phyloP scores from a whole-genome alignment of 2,888 invertebrate species.

The Galerucella pusilla region DNA sequence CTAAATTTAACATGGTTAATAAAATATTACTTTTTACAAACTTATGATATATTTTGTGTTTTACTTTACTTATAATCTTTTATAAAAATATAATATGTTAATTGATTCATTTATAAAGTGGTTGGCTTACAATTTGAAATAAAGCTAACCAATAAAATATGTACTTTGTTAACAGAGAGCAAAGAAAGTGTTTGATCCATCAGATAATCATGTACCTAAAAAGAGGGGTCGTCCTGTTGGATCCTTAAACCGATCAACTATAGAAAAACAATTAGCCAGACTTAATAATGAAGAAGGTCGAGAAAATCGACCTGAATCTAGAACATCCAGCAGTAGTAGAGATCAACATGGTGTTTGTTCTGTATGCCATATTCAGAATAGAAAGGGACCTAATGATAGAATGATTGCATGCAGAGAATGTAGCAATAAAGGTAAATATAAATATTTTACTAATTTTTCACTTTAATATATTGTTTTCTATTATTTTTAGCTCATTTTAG shows the following conservation, averaged over 20 bases:
- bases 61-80: neutral
- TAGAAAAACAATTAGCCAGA: conserved; percentile 66
- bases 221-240: conserved; percentile 77
- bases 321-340: conserved; percentile 60
- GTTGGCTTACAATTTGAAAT: neutral
- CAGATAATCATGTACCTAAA: conserved; percentile 82
- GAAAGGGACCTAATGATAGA: conserved; percentile 71
- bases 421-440: conserved; percentile 72
- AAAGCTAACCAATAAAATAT: neutral
- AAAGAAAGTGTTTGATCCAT: conserved; percentile 88
- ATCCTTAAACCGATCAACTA: conserved; percentile 71
- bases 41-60: neutral
- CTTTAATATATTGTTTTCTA: neutral
- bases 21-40: neutral
- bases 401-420: conserved; percentile 79
- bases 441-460: conserved; percentile 2
- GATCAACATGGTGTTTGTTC: conserved; percentile 72
- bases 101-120: neutral
- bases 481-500: conserved; percentile 72
- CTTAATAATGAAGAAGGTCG: conserved; percentile 54
- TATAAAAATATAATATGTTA: neutral
- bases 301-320: conserved; percentile 59
- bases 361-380: conserved; percentile 71
- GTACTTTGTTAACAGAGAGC: conserved; percentile 69
- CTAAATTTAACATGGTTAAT: neutral